Evolutionary conservation across 2,888 invertebrate genomes (phyloP).

Genomic region (Callyntrura guangdongensis): DNA sequence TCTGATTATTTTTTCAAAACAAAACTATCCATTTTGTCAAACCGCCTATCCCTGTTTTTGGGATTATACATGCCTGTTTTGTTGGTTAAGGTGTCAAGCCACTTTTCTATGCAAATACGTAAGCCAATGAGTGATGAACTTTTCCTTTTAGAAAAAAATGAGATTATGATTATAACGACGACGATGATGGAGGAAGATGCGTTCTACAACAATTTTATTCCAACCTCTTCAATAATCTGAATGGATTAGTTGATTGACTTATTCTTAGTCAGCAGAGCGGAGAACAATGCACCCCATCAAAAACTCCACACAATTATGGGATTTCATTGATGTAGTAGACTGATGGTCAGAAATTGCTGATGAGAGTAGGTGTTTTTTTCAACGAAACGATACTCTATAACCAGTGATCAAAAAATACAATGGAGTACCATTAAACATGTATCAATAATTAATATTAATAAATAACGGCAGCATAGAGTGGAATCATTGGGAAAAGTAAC

Average conservation of each 20-base stretch:
- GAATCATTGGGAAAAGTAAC: not conserved
- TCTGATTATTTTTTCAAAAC: too few relatives aligned
- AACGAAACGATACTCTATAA: not conserved
- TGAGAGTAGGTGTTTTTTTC: not conserved
- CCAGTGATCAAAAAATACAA: not conserved
- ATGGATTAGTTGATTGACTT: slow-evolving; percentile 59
- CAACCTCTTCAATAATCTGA: not conserved
- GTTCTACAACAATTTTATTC: not conserved
- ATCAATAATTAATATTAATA: not conserved
- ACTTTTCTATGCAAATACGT: slow-evolving; percentile 27
- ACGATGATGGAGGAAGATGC: slow-evolving; percentile 13
- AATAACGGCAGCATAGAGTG: not conserved
- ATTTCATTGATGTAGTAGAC: slow-evolving; percentile 8
- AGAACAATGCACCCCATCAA: slow-evolving; percentile 22
- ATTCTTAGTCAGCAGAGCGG: slow-evolving; percentile 40
- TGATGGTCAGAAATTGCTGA: not conserved
- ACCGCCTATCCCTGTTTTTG: not conserved
- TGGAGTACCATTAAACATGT: not conserved
- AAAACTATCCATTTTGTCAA: too few relatives aligned
- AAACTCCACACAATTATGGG: slow-evolving; percentile 37
- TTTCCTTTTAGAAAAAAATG: slow-evolving; percentile 34
- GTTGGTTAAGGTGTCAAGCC: slow-evolving; percentile 15
- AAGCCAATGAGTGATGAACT: slow-evolving; percentile 54
- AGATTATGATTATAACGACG: not conserved
- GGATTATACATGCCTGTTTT: too few relatives aligned